Conservation (phyloP, 2,888 invertebrate genomes). For the Netelia inedita region DNA sequence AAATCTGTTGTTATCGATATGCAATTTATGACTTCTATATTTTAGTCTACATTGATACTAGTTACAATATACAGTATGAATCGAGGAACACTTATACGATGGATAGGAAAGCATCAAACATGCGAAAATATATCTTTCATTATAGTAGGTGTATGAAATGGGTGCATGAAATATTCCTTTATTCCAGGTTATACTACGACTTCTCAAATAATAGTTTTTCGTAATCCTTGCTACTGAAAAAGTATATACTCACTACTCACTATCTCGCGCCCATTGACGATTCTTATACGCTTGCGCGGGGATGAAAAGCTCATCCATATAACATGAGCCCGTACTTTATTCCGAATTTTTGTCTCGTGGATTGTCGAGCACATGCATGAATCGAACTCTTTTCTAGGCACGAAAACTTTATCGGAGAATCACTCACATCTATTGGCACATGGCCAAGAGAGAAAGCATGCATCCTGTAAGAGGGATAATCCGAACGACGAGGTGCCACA, state of each 20-base stretch:
- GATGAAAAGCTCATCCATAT: slow-evolving; percentile 55
- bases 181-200: slow-evolving; percentile 19
- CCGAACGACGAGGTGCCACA: slow-evolving; percentile 50
- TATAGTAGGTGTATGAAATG: slow-evolving; percentile 12
- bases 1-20: background rate
- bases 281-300: slow-evolving; percentile 39
- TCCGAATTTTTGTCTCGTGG: slow-evolving; percentile 43
- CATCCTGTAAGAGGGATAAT: slow-evolving; percentile 27
- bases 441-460: slow-evolving; percentile 4
- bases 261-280: slow-evolving; percentile 15
- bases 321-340: slow-evolving; percentile 51
- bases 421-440: slow-evolving; percentile 52
- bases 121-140: slow-evolving; percentile 47
- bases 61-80: slow-evolving; percentile 23
- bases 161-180: slow-evolving; percentile 44
- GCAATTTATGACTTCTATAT: background rate
- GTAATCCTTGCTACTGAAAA: slow-evolving; percentile 67
- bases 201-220: slow-evolving; percentile 62
- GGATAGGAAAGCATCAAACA: slow-evolving; percentile 10
- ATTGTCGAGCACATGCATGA: slow-evolving; percentile 58
- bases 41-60: slow-evolving; percentile 8
- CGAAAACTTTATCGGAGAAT: slow-evolving; percentile 61
- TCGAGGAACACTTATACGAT: background rate
- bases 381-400: slow-evolving; percentile 43
- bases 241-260: slow-evolving; percentile 23